These are phyloP conservation scores for Raja brachyura DNA, from an alignment of 2,113 vertebrate species.

Conservation along the genomic window DNA sequence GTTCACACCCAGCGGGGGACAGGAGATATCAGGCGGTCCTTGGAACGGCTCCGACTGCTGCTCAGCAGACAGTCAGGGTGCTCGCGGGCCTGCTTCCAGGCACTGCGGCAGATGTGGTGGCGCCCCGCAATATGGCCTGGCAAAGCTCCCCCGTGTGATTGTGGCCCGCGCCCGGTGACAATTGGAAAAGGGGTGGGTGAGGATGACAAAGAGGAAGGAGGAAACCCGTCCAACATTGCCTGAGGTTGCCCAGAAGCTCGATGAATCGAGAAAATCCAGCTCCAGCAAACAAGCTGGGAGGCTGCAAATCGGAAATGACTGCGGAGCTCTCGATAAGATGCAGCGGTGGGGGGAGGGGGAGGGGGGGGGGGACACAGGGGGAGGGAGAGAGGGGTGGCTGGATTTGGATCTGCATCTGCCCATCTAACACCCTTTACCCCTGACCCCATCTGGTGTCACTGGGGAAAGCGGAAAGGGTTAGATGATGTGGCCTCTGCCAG, in stretches of 20 bases:
- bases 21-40: constrained; percentile 1
- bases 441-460: not conserved
- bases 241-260: not conserved
- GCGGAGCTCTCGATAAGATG: not conserved
- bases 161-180: not conserved
- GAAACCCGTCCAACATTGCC: not conserved
- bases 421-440: not conserved
- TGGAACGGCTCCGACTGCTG: not conserved
- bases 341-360: too few relatives aligned
- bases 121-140: not conserved
- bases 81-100: not conserved
- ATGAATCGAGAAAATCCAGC: not conserved
- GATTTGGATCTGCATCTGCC: not conserved
- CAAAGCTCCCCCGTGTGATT: not conserved
- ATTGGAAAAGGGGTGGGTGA: not conserved
- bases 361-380: too few relatives aligned
- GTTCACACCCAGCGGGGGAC: constrained; percentile 20
- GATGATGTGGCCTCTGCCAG: not conserved
- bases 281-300: not conserved
- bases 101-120: constrained; percentile 1
- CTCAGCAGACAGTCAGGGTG: not conserved
- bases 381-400: too few relatives aligned
- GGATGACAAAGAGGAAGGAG: not conserved
- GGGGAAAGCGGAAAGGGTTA: not conserved
- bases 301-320: not conserved